These are phyloP conservation scores for Silurus meridionalis DNA, from an alignment of 2,113 vertebrate genomes.

Conservation along the genomic window DNA sequence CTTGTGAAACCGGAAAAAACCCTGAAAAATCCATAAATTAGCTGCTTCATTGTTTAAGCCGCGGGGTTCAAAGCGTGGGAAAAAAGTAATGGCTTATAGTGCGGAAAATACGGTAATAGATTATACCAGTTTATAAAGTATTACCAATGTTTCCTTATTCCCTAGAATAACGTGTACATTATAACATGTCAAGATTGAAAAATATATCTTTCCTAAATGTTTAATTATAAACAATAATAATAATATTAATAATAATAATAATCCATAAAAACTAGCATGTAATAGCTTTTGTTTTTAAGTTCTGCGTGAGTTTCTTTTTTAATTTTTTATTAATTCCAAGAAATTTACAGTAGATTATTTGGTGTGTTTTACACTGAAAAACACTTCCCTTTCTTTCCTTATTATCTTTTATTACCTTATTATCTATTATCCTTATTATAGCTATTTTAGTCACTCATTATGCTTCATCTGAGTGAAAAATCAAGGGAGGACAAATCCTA, in stretches of 20 bases:
- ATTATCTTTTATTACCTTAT: neutral
- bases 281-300: neutral
- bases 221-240: neutral
- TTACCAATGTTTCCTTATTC: neutral
- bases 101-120: too few species aligned
- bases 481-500: neutral
- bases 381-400: neutral
- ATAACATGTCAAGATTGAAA: neutral
- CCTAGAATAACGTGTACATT: neutral
- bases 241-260: neutral
- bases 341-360: neutral
- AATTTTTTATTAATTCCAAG: neutral
- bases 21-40: too few species aligned
- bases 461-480: neutral
- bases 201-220: neutral
- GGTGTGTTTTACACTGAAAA: neutral
- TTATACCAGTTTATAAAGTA: too few species aligned
- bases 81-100: too few species aligned
- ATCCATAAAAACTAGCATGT: neutral
- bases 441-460: neutral
- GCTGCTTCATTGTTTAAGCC: too few species aligned
- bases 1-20: too few species aligned
- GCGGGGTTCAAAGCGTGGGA: too few species aligned
- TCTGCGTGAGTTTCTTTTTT: too few species aligned
- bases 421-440: neutral